Conservation (phyloP, 2,797 vertebrate species). For the Spinus olivaceus region DNA sequence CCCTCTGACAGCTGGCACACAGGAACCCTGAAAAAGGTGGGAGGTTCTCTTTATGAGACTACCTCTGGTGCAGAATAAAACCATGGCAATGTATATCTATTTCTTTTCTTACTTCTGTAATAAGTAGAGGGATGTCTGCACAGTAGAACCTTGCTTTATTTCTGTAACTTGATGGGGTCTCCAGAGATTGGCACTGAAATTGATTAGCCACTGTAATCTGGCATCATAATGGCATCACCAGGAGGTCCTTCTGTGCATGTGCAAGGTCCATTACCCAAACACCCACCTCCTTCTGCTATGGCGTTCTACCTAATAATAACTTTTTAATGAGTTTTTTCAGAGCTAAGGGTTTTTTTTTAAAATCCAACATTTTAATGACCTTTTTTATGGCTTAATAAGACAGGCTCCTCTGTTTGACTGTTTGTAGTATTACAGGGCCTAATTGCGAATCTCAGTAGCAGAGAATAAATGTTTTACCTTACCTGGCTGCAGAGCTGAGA, state of each 20-base stretch:
- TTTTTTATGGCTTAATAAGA: constrained; percentile 19
- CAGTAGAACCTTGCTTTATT: constrained; percentile 36
- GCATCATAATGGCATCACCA: constrained; percentile 31
- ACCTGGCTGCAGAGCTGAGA: not conserved
- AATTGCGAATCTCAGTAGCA: not conserved
- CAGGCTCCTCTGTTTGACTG: not conserved
- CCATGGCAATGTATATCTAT: not conserved
- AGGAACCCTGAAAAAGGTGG: not conserved
- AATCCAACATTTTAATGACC: not conserved
- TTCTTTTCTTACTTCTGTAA: not conserved
- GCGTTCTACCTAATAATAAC: constrained; percentile 22
- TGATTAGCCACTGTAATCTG: constrained; percentile 32
- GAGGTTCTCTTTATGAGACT: not conserved
- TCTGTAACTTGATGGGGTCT: not conserved
- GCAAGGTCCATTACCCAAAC: constrained; percentile 52
- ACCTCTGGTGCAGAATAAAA: not conserved
- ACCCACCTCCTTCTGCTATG: constrained; percentile 23
- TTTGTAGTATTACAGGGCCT: not conserved
- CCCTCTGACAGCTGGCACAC: not conserved
- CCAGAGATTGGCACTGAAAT: not conserved
- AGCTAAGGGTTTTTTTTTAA: constrained; percentile 30
- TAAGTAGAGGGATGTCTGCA: not conserved
- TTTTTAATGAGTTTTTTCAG: constrained; percentile 45
- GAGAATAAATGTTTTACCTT: not conserved
- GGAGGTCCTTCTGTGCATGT: constrained; percentile 50